phyloP scores from a whole-genome alignment of 2,888 invertebrate species.

The Pandemis heparana region DNA sequence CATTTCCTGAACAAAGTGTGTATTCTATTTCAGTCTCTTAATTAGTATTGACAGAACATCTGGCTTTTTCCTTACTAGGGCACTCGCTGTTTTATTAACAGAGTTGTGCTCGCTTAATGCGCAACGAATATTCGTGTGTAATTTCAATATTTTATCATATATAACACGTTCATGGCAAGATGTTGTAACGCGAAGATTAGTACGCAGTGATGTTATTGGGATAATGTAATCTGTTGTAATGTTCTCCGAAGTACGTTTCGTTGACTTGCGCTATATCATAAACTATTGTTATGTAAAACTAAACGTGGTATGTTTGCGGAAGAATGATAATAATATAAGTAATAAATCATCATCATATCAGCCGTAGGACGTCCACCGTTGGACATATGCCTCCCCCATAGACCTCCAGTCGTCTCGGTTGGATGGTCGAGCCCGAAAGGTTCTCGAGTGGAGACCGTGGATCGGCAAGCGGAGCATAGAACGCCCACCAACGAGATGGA shows the following conservation, averaged over 20 bases:
- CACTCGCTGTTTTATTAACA: not conserved
- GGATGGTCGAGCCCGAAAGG: no score
- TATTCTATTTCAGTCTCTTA: not conserved
- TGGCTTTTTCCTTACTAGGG: not conserved
- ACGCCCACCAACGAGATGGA: no score
- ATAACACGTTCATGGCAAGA: constrained; percentile 9
- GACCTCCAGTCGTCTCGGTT: no score
- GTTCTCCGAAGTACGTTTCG: constrained; percentile 3
- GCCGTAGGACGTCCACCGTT: no score
- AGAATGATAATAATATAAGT: no score
- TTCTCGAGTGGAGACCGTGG: no score
- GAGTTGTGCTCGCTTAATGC: not conserved
- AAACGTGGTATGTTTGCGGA: not conserved
- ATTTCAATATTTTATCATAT: constrained; percentile 22
- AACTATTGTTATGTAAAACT: not conserved
- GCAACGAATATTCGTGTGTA: constrained; percentile 26
- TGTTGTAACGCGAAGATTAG: constrained; percentile 7
- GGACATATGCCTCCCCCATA: no score
- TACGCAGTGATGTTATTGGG: constrained; percentile 4
- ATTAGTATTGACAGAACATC: not conserved
- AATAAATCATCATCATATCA: no score
- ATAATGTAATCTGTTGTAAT: constrained; percentile 11
- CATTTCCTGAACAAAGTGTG: not conserved
- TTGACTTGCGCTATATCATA: not conserved
- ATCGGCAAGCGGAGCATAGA: no score